Evolutionary conservation across 2,113 vertebrate species (phyloP).

Genomic region (Macroglossus sobrinus): DNA sequence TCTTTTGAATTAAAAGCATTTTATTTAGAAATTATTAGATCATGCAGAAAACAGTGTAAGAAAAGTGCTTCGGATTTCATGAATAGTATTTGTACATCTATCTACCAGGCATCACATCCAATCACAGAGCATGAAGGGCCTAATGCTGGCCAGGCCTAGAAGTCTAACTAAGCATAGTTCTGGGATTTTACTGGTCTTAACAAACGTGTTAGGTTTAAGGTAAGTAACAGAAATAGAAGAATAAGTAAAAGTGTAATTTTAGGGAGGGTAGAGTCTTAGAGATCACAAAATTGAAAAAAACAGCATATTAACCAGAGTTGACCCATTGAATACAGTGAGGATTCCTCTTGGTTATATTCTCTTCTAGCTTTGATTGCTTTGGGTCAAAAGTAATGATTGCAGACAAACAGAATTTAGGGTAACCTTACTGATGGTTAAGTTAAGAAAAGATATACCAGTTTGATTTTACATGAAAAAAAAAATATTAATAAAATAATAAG

Average conservation of each 20-base stretch:
- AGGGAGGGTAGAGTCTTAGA: background rate
- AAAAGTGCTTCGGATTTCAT: background rate
- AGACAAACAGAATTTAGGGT: background rate
- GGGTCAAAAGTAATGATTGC: background rate
- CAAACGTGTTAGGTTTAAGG: background rate
- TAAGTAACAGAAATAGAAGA: background rate
- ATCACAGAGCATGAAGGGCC: too few species aligned
- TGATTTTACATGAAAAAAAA: background rate
- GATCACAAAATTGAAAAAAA: background rate
- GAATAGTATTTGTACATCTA: background rate
- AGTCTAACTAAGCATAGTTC: background rate
- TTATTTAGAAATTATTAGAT: background rate
- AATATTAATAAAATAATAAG: background rate
- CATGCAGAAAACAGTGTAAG: background rate
- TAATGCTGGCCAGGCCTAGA: background rate
- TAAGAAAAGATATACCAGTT: background rate
- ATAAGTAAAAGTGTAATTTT: background rate
- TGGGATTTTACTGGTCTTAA: background rate
- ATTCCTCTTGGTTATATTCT: background rate
- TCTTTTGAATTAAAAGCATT: background rate
- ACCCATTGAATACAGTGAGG: background rate
- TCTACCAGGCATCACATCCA: background rate
- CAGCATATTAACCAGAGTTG: background rate
- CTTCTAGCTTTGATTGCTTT: background rate
- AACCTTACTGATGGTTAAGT: background rate